Evolutionary conservation across 2,797 vertebrate species (phyloP).

Genomic region (Liasis olivaceus): DNA sequence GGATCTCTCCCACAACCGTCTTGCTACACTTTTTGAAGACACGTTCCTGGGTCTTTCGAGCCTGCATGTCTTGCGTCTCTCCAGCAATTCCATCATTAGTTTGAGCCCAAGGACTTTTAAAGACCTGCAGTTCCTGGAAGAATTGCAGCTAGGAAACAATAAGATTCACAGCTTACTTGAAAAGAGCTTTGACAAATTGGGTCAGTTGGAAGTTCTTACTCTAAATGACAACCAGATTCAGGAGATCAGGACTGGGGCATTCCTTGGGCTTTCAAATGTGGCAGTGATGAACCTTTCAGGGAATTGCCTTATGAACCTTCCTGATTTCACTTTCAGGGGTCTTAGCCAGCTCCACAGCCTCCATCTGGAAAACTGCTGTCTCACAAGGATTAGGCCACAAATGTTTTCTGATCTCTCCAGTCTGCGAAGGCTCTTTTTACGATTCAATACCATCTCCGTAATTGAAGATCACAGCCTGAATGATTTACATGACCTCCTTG

Average conservation of each 20-base stretch:
- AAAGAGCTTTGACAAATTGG: conserved; percentile 87
- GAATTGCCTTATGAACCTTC: conserved; percentile 86
- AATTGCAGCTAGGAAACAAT: conserved; percentile 90
- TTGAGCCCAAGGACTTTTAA: conserved; percentile 88
- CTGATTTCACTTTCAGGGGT: conserved; percentile 86
- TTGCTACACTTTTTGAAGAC: conserved; percentile 85
- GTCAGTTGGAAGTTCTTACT: conserved; percentile 88
- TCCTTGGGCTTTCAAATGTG: conserved; percentile 84
- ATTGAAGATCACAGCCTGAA: conserved; percentile 86
- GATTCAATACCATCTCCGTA: conserved; percentile 81
- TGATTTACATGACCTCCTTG: conserved; percentile 83
- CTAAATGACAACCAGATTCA: conserved; percentile 91
- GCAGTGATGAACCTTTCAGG: conserved; percentile 92
- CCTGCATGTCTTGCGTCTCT: conserved; percentile 89
- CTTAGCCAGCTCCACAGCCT: conserved; percentile 90
- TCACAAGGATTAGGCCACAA: conserved; percentile 78
- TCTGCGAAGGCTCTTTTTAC: conserved; percentile 90
- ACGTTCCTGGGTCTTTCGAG: conserved; percentile 87
- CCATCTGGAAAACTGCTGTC: conserved; percentile 89
- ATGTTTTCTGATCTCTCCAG: conserved; percentile 85
- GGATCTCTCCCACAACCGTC: conserved; percentile 91
- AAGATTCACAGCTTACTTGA: conserved; percentile 81
- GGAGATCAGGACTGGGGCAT: conserved; percentile 82
- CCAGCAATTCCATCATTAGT: conserved; percentile 85
- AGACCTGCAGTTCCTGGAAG: conserved; percentile 92